Evolutionary conservation across 2,113 vertebrate genomes (phyloP), one percentile per base, ranked within the genome.

Genomic region (Myxocyprinus asiaticus): DNA sequence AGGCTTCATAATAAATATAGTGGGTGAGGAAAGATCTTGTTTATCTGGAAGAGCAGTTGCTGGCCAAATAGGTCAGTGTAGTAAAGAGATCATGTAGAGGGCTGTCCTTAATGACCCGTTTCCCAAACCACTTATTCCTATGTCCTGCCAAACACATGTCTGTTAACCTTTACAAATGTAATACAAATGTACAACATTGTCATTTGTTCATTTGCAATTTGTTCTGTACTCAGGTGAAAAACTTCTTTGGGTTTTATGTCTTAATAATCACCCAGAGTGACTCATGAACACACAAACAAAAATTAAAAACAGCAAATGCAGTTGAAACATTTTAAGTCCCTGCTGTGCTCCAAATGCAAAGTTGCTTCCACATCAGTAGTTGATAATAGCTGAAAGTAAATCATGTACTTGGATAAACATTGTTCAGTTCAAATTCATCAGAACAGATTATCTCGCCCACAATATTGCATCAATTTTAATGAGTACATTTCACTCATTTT

Each of bases 381-480:
- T 70, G 50, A 70, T 55, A 51, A 7, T 6, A 43, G 50, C 14
- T 70, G 11, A 55, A 4, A 42, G 7, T 55, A 55, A 53, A 33
- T 33, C 22, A 33, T 50, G 10, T 69, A 42, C 4, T 14, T 69
- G 67, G 67, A 9, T 33, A 33, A 33, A 33, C 22, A 53, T 53
- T 12, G 12, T 42, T 69, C 10, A 14, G 48, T 7, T 69, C 4
- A 69, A 8, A 69, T 53, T 22, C 67, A 53, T 69, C 22, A 33
- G 22, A 33, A 33, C 22, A 69, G 11, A 55, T 69, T n/a, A 43
- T 69, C 50, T 69, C 6, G 7, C 67, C 67, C 11, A 69, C 11
- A 69, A 42, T 69, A 69, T 69, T 69, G 50, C 14, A 50, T 9
- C 43, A 22, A 22, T 9, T 55, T 70, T 51, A 70, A 70, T 55